Conservation (phyloP, 2,113 vertebrate species). For the Ageneiosus marmoratus region DNA sequence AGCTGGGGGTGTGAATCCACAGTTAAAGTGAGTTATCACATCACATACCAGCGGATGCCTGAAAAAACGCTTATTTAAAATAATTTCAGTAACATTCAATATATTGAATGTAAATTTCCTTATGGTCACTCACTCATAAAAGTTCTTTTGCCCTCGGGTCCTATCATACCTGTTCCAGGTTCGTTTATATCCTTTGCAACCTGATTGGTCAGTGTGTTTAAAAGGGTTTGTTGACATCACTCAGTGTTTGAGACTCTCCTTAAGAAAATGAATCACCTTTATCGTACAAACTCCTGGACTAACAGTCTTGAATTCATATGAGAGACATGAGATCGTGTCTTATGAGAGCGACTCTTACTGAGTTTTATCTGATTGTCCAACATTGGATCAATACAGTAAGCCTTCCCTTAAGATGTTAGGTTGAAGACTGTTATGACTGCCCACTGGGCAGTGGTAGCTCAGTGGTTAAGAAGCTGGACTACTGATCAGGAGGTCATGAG, state of each 20-base stretch:
- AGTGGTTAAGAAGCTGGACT: no score
- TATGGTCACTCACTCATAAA: neutral
- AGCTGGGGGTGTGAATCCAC: neutral
- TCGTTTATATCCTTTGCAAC: neutral
- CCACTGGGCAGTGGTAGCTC: no score
- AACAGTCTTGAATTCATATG: neutral
- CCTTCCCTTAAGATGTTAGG: neutral
- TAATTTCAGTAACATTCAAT: neutral
- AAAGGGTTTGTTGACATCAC: neutral
- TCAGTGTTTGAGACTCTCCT: no score
- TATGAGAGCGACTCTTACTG: no score
- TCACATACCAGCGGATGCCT: neutral
- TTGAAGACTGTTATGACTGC: no score
- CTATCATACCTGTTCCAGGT: neutral
- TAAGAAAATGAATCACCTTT: no score
- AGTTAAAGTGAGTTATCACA: neutral
- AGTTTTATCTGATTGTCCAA: no score
- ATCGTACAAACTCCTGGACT: neutral
- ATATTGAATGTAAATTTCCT: neutral
- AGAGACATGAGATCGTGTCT: neutral
- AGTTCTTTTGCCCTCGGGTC: no score
- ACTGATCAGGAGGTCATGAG: no score
- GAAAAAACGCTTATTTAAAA: neutral
- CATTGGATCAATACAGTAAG: no score
- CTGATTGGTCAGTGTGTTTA: neutral